Conservation (phyloP, 23 tunicate genomes). For the Clavelina lepadiformis region DNA sequence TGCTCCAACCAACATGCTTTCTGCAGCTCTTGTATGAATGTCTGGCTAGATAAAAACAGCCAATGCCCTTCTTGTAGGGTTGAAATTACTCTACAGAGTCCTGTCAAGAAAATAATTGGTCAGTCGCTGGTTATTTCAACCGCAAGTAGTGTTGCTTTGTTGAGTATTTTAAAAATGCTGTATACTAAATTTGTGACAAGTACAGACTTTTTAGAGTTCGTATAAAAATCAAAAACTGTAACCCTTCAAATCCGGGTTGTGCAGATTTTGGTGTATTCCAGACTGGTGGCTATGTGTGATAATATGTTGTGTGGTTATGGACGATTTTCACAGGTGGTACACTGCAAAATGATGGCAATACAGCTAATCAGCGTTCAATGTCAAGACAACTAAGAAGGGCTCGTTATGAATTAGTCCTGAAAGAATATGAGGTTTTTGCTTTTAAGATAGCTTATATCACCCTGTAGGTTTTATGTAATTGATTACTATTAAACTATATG, state of each 20-base stretch:
- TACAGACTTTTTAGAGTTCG: neutral
- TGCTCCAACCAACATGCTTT: slow-evolving; percentile 85
- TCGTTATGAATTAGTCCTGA: slow-evolving; percentile 46
- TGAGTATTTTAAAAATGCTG: no score
- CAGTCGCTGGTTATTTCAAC: no score
- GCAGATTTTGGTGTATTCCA: no score
- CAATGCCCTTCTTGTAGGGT: slow-evolving; percentile 79
- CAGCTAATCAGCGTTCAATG: slow-evolving; percentile 10
- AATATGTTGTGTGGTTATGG: no score
- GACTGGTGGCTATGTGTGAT: no score
- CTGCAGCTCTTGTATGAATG: slow-evolving; percentile 79
- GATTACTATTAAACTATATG: neutral
- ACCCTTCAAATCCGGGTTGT: no score
- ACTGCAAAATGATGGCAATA: slow-evolving; percentile 1
- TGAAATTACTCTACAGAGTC: slow-evolving; percentile 72
- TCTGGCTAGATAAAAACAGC: slow-evolving; percentile 77
- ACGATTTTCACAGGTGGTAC: slow-evolving; percentile 40
- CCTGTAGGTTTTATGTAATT: neutral
- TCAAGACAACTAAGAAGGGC: slow-evolving; percentile 45
- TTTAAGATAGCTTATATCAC: neutral
- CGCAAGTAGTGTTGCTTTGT: neutral
- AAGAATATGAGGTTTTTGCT: slow-evolving; percentile 73
- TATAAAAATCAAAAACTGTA: no score
- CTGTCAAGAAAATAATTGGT: slow-evolving; percentile 68
- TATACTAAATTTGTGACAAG: neutral